phyloP scores from a whole-genome alignment of 2,113 vertebrate genomes.

The Phrynosoma blainvillii region DNA sequence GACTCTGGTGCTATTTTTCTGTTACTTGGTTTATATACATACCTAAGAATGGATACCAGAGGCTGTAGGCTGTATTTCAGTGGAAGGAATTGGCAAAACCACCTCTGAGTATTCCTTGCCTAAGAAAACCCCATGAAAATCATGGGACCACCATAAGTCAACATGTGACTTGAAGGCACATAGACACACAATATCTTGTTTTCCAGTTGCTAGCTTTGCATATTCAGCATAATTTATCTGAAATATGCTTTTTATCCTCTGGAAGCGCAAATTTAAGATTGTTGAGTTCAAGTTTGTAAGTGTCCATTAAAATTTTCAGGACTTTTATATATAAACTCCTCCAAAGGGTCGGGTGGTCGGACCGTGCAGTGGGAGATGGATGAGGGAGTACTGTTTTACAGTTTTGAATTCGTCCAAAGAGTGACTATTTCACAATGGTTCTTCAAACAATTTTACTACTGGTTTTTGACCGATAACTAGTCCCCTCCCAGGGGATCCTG shows the following conservation, averaged over 20 bases:
- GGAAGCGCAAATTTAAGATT: background rate
- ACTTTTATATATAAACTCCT: background rate
- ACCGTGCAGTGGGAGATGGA: background rate
- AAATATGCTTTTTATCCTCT: background rate
- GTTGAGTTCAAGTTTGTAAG: background rate
- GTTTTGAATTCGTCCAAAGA: background rate
- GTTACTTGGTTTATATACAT: background rate
- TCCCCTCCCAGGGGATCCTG: background rate
- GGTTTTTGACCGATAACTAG: background rate
- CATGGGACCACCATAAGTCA: no score
- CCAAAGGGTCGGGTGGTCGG: background rate
- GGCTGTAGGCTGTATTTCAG: no score
- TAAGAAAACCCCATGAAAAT: no score
- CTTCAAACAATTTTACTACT: background rate
- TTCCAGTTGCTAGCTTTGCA: background rate
- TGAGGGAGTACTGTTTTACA: background rate
- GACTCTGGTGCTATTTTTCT: conserved; percentile 34
- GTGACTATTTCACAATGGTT: background rate
- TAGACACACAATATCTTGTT: background rate
- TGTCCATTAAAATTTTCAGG: background rate
- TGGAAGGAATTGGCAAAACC: no score
- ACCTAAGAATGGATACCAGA: background rate
- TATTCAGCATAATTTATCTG: background rate
- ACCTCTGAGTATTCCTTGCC: no score
- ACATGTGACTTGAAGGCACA: background rate